A percentile compares a stretch with the other conserved stretches of the same genome.
Evolutionary conservation across 1,140 invertebrate species (phyloP).

Genomic region (Hermetia illucens): DNA sequence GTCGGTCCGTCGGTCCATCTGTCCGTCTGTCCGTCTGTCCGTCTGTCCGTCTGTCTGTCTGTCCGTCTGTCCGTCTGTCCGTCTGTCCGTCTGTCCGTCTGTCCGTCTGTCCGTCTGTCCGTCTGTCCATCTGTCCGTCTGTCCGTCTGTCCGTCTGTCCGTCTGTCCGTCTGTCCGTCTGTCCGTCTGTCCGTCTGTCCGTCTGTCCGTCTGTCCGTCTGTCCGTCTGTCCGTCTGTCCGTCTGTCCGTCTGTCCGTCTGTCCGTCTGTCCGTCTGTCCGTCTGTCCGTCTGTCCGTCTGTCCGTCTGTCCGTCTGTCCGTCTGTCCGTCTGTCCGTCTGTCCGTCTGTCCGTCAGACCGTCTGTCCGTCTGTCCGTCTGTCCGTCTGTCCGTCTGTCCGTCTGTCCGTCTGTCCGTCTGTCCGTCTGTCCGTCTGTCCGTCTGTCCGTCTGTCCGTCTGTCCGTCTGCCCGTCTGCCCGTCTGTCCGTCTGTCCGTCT

Average conservation of each 20-base stretch:
- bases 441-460: not conserved
- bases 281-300: not conserved
- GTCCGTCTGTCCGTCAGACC: not conserved
- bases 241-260: not conserved
- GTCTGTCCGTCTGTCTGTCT: too few relatives aligned
- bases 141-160: not conserved
- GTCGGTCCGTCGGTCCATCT: too few relatives aligned
- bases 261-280: not conserved
- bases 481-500: too few relatives aligned
- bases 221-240: not conserved
- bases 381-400: not conserved
- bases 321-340: not conserved
- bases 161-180: not conserved
- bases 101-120: not conserved
- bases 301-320: not conserved
- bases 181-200: not conserved
- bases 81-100: not conserved
- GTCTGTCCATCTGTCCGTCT: not conserved
- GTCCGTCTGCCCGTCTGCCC: not conserved
- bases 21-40: too few relatives aligned
- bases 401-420: not conserved
- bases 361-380: not conserved
- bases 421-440: not conserved
- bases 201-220: not conserved
- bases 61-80: too few relatives aligned